A percentile compares a stretch with the other conserved stretches of the same genome.
phyloP scores from a whole-genome alignment of 2,113 vertebrate species.

The Aptenodytes patagonicus region DNA sequence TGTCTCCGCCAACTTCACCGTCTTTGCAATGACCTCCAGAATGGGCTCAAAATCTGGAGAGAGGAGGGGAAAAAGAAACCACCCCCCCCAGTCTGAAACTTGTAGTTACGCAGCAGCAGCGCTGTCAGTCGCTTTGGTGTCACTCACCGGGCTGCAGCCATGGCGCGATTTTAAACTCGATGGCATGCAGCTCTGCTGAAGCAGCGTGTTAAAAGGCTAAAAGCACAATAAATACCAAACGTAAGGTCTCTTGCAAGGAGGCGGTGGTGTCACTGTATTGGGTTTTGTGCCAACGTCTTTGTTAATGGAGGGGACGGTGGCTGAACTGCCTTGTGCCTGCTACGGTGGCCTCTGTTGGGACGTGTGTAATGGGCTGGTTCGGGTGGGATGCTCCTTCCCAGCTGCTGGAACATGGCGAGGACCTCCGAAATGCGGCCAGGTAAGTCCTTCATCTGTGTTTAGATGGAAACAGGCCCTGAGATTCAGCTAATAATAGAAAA shows the following conservation, averaged over 20 bases:
- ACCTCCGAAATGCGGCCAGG: neutral
- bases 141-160: neutral
- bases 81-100: neutral
- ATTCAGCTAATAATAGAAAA: neutral
- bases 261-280: neutral
- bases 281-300: neutral
- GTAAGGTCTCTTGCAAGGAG: neutral
- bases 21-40: neutral
- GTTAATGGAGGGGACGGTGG: neutral
- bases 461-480: neutral
- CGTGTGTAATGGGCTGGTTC: accelerated
- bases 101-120: neutral
- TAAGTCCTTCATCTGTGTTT: neutral
- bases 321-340: neutral
- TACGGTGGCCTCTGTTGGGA: neutral
- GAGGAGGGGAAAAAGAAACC: neutral
- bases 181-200: neutral
- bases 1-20: neutral
- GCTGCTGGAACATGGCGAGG: accelerated
- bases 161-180: accelerated
- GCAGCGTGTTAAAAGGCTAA: neutral
- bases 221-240: neutral
- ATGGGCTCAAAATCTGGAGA: neutral
- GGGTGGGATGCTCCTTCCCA: neutral
- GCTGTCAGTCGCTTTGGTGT: neutral